Conservation (phyloP, 2,797 vertebrate species). For the Bryconaethiops microstoma region DNA sequence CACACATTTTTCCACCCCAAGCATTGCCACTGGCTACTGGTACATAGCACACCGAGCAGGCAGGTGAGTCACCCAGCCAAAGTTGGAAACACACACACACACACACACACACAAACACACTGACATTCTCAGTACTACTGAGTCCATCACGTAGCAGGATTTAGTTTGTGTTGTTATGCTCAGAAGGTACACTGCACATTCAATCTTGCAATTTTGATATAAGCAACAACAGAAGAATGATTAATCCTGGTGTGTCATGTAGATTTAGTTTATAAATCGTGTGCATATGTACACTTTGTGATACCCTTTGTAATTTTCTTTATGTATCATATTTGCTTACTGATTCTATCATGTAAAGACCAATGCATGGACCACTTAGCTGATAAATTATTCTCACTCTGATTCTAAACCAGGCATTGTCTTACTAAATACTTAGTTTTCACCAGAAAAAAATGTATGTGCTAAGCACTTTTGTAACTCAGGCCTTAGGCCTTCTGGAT, state of each 20-base stretch:
- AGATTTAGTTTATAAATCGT: neutral
- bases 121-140: neutral
- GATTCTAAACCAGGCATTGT: neutral
- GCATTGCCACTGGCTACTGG: constrained; percentile 13
- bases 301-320: neutral
- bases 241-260: neutral
- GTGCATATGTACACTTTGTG: neutral
- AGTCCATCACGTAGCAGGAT: neutral
- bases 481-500: neutral
- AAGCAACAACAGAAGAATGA: neutral
- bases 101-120: neutral
- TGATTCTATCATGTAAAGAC: neutral
- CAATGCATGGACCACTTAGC: neutral
- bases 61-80: constrained; percentile 9
- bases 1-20: neutral
- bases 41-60: neutral
- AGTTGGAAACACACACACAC: neutral
- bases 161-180: neutral
- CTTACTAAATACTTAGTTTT: neutral
- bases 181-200: neutral
- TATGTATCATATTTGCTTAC: neutral
- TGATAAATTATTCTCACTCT: neutral
- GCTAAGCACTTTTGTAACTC: neutral
- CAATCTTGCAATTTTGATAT: neutral
- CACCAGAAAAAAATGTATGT: neutral